Percentiles rank a stretch among this genome's conserved stretches.
Evolutionary conservation across 2,113 vertebrate genomes (phyloP).

Genomic region (Toxotes jaculatrix): DNA sequence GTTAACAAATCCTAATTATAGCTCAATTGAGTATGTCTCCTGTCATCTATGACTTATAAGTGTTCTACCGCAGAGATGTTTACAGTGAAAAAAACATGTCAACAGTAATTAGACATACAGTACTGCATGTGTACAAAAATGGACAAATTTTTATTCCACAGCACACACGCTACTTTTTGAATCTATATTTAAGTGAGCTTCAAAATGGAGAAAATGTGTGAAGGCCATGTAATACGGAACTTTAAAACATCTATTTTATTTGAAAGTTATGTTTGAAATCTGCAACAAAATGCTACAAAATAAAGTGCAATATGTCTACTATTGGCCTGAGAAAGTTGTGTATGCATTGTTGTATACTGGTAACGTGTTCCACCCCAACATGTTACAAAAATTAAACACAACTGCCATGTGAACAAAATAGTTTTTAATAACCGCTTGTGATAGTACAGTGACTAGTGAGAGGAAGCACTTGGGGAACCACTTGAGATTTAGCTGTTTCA

Average conservation of each 20-base stretch:
- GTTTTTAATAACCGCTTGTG: neutral
- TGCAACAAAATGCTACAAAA: neutral
- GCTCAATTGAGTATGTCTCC: neutral
- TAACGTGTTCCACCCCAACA: neutral
- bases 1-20: neutral
- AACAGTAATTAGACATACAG: neutral
- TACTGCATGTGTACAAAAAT: neutral
- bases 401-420: neutral
- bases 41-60: slow-evolving; percentile 14
- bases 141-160: slow-evolving; percentile 1
- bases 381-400: slow-evolving; percentile 2
- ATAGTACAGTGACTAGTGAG: slow-evolving; percentile 16
- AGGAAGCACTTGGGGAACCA: neutral
- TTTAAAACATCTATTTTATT: neutral
- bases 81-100: slow-evolving; percentile 5
- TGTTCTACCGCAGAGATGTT: neutral
- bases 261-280: neutral
- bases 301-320: neutral
- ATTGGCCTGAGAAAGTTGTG: neutral
- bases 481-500: slow-evolving; percentile 21
- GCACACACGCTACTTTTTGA: neutral
- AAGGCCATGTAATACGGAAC: neutral
- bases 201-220: neutral
- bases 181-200: neutral
- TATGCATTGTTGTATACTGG: neutral